These are phyloP conservation scores for Epiblema foenella DNA, from an alignment of 2,888 invertebrate species.

Conservation along the genomic window DNA sequence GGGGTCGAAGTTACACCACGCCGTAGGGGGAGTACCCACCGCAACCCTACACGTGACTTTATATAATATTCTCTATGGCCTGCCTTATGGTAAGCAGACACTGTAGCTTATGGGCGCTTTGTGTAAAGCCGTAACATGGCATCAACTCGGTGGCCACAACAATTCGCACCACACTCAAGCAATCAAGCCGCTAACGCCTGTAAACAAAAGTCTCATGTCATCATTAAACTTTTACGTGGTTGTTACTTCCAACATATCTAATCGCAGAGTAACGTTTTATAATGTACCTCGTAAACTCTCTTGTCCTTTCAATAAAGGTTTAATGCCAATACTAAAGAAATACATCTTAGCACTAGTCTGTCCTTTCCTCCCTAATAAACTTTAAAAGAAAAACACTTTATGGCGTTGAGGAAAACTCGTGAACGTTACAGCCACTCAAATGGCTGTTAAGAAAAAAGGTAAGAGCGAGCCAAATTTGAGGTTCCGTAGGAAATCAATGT, in stretches of 20 bases:
- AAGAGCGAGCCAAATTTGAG: background rate
- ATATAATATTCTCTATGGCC: no score
- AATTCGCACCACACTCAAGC: slow-evolving; percentile 10
- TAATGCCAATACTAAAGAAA: slow-evolving; percentile 1
- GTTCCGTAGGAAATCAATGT: background rate
- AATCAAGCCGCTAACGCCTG: slow-evolving; percentile 21
- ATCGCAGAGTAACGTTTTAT: slow-evolving; percentile 39
- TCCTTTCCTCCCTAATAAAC: background rate
- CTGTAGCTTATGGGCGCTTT: background rate
- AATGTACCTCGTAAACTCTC: slow-evolving; percentile 39
- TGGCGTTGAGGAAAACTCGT: background rate
- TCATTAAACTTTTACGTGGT: slow-evolving; percentile 42
- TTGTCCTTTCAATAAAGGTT: slow-evolving; percentile 37
- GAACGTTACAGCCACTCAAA: slow-evolving; percentile 7
- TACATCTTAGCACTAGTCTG: background rate
- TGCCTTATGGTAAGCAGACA: no score
- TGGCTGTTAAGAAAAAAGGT: background rate
- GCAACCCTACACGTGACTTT: no score
- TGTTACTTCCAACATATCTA: slow-evolving; percentile 42
- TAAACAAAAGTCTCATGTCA: slow-evolving; percentile 40
- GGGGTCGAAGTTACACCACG: no score
- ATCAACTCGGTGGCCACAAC: slow-evolving; percentile 21
- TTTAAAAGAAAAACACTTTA: background rate
- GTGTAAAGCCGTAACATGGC: background rate
- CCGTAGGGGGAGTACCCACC: no score